Conservation (phyloP, 1,140 invertebrate species). For the Neuroterus valhalla region DNA sequence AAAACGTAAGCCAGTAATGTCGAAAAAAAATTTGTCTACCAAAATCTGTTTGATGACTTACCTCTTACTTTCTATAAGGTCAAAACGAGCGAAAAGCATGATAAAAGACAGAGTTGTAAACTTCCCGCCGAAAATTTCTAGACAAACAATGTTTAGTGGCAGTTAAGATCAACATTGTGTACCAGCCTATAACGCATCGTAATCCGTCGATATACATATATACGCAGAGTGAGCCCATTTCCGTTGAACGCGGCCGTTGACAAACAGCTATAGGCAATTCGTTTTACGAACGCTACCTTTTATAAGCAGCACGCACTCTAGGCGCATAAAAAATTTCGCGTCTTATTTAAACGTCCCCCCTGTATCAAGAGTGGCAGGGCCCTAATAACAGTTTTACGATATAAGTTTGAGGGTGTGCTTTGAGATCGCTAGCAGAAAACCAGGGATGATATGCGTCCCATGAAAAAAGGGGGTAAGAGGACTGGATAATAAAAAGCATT, state of each 20-base stretch:
- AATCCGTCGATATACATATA: constrained; percentile 33
- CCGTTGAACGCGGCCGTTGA: constrained; percentile 42
- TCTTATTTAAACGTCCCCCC: constrained; percentile 72
- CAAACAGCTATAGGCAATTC: constrained; percentile 49
- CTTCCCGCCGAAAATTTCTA: constrained; percentile 47
- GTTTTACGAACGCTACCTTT: constrained; percentile 53
- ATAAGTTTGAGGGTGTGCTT: constrained; percentile 68
- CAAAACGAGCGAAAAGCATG: constrained; percentile 13
- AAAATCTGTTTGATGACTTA: too few species aligned
- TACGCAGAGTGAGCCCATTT: constrained; percentile 43
- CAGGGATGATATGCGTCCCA: constrained; percentile 40
- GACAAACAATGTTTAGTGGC: constrained; percentile 70
- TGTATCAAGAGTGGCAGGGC: constrained; percentile 51
- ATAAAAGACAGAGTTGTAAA: constrained; percentile 43
- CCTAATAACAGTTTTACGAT: constrained; percentile 75
- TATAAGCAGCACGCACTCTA: constrained; percentile 57
- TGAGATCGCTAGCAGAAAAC: constrained; percentile 44
- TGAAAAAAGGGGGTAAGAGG: constrained; percentile 55
- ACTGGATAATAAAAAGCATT: constrained; percentile 71
- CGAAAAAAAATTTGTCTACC: too few species aligned
- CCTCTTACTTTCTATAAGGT: too few species aligned
- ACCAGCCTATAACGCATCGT: constrained; percentile 35
- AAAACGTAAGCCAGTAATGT: too few species aligned
- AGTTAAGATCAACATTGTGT: constrained; percentile 43
- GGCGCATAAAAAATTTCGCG: constrained; percentile 65